Evolutionary conservation across 2,113 vertebrate species (phyloP).

Genomic region (Bothrops jararaca): DNA sequence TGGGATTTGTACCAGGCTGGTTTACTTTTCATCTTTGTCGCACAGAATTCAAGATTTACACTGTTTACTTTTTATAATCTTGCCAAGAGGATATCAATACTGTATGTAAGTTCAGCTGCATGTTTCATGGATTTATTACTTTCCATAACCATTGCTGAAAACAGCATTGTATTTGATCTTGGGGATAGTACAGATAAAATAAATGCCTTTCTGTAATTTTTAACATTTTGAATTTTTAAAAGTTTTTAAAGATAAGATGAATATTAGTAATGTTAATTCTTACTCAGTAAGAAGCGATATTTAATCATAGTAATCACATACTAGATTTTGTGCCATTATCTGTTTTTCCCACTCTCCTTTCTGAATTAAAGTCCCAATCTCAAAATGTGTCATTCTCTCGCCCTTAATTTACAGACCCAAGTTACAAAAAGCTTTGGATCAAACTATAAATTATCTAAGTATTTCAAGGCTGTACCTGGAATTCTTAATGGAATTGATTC

Average conservation of each 20-base stretch:
- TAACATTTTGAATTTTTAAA: neutral
- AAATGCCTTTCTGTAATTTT: neutral
- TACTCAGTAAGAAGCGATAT: neutral
- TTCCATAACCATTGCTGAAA: neutral
- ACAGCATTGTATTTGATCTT: neutral
- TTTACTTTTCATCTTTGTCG: neutral
- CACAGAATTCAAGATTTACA: neutral
- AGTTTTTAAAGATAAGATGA: neutral
- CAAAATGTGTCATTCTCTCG: neutral
- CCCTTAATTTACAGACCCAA: neutral
- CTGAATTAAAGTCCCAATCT: neutral
- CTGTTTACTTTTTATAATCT: neutral
- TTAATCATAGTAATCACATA: neutral
- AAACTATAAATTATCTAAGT: neutral
- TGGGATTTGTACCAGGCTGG: neutral
- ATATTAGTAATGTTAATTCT: neutral
- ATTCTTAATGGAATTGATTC: neutral
- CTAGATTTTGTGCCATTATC: neutral
- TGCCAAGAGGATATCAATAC: neutral
- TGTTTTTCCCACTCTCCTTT: neutral
- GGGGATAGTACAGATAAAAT: neutral
- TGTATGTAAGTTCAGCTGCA: neutral
- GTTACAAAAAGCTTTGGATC: neutral
- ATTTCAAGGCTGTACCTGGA: neutral
- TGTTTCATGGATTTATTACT: neutral